These are phyloP conservation scores for Tauraco hartlaubi DNA, from an alignment of 2,797 vertebrate species.

Conservation along the genomic window DNA sequence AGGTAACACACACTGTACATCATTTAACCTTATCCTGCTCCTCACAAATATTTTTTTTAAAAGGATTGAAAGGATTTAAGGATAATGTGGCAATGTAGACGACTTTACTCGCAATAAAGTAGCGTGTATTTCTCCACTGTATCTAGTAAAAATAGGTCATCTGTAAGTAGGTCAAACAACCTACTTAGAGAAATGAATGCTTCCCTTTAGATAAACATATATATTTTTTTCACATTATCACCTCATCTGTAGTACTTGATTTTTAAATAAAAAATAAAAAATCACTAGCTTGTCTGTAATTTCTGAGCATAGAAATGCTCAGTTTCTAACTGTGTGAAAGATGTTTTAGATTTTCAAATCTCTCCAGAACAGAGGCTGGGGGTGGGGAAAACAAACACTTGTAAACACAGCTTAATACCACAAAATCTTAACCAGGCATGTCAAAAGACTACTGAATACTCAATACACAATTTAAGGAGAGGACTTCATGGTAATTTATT, in stretches of 20 bases:
- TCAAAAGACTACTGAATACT: background rate
- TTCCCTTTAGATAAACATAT: slow-evolving; percentile 4
- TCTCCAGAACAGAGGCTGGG: background rate
- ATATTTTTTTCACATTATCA: background rate
- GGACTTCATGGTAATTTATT: background rate
- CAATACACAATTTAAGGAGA: background rate
- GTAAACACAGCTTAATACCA: slow-evolving; percentile 9
- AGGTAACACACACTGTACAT: background rate
- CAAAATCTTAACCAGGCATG: slow-evolving; percentile 9
- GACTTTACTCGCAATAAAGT: slow-evolving; percentile 22
- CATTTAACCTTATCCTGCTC: background rate
- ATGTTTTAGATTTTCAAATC: background rate
- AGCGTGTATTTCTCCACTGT: slow-evolving; percentile 20
- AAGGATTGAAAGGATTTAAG: background rate
- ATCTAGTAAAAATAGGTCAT: slow-evolving; percentile 83
- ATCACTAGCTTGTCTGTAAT: background rate
- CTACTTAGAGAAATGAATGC: slow-evolving; percentile 43
- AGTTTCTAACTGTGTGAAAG: background rate
- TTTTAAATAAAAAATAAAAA: background rate
- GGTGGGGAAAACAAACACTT: background rate
- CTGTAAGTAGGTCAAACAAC: slow-evolving; percentile 82
- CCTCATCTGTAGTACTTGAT: background rate
- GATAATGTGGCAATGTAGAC: slow-evolving; percentile 3
- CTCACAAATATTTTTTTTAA: background rate
- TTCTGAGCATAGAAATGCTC: background rate